Evolutionary conservation across 2,888 invertebrate genomes (phyloP), one percentile per base, ranked within the genome.

Genomic region (Dascillus cervinus): DNA sequence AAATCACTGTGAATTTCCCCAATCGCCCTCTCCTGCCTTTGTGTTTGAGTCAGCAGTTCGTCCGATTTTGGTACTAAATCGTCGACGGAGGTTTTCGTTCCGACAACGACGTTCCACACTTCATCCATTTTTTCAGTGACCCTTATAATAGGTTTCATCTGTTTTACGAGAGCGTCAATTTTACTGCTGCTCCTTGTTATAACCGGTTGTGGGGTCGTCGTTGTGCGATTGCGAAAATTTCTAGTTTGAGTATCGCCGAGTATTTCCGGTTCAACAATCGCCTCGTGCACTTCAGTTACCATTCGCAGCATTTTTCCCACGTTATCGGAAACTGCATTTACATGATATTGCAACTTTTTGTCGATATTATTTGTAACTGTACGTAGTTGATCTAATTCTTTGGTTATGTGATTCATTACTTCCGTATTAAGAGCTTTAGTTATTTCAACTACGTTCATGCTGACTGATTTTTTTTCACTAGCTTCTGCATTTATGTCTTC

Each of bases 71-170:
- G 88, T 20, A 89, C 75, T 29, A 89, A 68, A 58, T 86, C 81
- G 58, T 89, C 88, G 1, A 89, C 86, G 0, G 87, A 85, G 51
- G 83, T 86, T 57, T 89, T 89, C 2, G 88, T 88, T 8, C 88
- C 88, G 1, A 88, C 86, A 6, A 89, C 86, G 3, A 88, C 86
- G 56, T 86, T 82, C 88, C 88, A 89, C 3, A 89, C 87, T 63
- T 89, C 85, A 50, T 89, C 88, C 86, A 89, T 88, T 64, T 88
- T 88, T 56, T 87, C 86, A 0, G 87, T 84, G 1, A 88, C 87
- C 31, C 79, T 81, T 54, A 87, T 78, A 67, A 88, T 86, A 1
- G 89, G 88, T 44, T 80, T 77, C 57, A 88, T 87, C 65, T 86
- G 83, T 52, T 82, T 79, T 1, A 84, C 83, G 14, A 89, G 70